Evolutionary conservation across 2,888 invertebrate genomes (phyloP).

Genomic region (Polyommatus icarus): DNA sequence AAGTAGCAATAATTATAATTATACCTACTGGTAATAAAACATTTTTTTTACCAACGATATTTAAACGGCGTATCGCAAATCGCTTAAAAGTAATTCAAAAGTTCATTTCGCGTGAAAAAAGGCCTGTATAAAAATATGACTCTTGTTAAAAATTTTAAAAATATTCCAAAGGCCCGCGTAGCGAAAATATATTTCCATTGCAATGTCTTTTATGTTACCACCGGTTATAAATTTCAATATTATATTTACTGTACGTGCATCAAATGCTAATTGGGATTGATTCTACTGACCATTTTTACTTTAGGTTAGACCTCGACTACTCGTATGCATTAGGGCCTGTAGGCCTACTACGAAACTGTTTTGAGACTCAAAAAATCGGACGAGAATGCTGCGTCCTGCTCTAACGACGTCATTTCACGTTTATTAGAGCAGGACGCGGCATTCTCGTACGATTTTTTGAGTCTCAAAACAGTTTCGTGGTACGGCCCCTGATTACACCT

Average conservation of each 20-base stretch:
- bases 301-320: not conserved
- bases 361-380: no score
- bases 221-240: constrained; percentile 11
- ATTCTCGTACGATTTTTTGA: no score
- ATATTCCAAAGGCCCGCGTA: not conserved
- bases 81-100: not conserved
- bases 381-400: no score
- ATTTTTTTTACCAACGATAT: not conserved
- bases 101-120: not conserved
- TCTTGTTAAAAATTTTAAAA: not conserved
- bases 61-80: not conserved
- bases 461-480: no score
- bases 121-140: constrained; percentile 2
- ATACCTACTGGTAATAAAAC: not conserved
- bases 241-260: not conserved
- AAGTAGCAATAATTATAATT: no score
- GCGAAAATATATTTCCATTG: constrained; percentile 9
- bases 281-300: not conserved
- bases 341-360: no score
- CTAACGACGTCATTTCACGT: no score
- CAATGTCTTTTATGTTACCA: not conserved
- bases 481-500: no score
- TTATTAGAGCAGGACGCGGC: no score
- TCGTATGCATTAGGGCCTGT: not conserved
- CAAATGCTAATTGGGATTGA: not conserved